Evolutionary conservation across 2,113 vertebrate genomes (phyloP), one percentile per base, ranked within the genome.

Genomic region (Sprattus sprattus): DNA sequence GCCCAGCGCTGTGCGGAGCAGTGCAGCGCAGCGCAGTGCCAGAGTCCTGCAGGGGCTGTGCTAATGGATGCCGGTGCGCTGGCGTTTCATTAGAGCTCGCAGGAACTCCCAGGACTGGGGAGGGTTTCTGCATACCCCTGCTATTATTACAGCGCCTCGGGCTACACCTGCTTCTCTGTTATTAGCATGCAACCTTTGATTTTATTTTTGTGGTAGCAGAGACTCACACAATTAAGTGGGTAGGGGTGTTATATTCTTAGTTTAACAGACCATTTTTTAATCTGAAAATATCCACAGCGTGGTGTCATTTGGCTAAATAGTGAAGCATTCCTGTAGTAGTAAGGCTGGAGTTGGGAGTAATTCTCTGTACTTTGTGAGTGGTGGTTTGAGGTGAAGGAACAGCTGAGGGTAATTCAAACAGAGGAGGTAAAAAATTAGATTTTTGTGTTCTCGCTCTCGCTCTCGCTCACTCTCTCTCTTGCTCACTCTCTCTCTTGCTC

Each of bases 81-180:
- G 81, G 85, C 89, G 18, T 91, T 90, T 90, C 88, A 91, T 91
- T 90, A 93, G 89, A 87, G 71, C 82, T 90, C 88, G 84, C 83
- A 57, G 75, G 89, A 89, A 88, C 81, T 84, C 85, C 88, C 86
- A 84, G 84, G 75, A 83, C 85, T 89, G 25, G 82, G 90, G 89
- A 86, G 83, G 90, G 47, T 32, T 92, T 91, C 87, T 90, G 90
- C 89, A 92, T 89, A 91, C 89, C 89, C 89, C 87, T 84, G 84
- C 90, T 90, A 89, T 94, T 93, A 93, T 92, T 92, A 91, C 64
- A 88, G 86, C 46, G 91, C 91, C 92, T 92, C 92, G 92, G 92
- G 94, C 93, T 92, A 92, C 89, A 93, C 90, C 89, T 92, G 91
- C 90, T 90, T 89, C 88, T 50, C 83, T 82, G 92, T 93, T 91